Percentiles rank a stretch among this genome's conserved stretches.
These are phyloP conservation scores for Sparidentex hasta DNA, from an alignment of 2,797 vertebrate genomes.

Conservation along the genomic window DNA sequence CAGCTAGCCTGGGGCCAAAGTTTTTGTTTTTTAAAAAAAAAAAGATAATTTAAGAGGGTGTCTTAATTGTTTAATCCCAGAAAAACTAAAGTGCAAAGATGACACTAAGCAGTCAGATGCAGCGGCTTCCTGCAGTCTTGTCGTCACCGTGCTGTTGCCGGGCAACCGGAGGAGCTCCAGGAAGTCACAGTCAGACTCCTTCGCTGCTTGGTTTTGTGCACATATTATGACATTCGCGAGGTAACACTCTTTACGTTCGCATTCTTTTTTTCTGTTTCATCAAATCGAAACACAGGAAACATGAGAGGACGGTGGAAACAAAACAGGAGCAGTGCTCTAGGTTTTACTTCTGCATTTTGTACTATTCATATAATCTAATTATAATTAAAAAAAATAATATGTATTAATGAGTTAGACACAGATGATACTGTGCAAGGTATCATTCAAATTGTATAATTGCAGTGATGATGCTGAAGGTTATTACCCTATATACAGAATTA, in stretches of 20 bases:
- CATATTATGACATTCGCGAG: neutral
- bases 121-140: neutral
- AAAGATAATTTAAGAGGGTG: neutral
- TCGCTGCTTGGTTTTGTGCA: neutral
- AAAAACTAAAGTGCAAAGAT: no score
- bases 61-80: no score
- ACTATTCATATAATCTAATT: neutral
- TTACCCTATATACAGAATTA: neutral
- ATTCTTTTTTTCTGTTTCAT: neutral
- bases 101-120: neutral
- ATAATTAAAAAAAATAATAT: no score
- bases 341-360: no score
- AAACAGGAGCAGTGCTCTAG: neutral
- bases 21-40: neutral
- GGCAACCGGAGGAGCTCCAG: neutral
- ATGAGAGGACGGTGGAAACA: neutral
- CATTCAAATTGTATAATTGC: neutral
- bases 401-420: neutral
- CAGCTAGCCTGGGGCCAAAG: no score
- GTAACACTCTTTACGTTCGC: no score
- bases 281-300: neutral
- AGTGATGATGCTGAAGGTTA: neutral
- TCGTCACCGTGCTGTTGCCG: neutral
- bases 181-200: neutral
- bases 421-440: neutral